Base-by-base conservation (phyloP, 2,888 invertebrate genomes). In the Gymnoscelis rufifasciata region DNA sequence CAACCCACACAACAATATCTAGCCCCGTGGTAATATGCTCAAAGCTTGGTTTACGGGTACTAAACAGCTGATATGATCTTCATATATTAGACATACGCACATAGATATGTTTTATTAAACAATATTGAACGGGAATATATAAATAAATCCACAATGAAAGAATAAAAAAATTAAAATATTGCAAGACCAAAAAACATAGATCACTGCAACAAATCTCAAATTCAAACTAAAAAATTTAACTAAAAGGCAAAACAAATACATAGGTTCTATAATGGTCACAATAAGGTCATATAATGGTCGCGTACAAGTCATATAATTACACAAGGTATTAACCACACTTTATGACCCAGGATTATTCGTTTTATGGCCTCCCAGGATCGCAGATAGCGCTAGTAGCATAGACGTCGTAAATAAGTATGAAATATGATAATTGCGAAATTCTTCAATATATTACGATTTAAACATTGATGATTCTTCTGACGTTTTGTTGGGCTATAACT, bases 401-500 rank as follows among this genome's bases (percentile, higher is more conserved):
- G 87, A 78, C 80, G 71, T 87, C 88, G 86, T 88, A 88, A 88
- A 88, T 80, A 83, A 74, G 74, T 80, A 82, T 87, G 87, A 88
- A 87, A 83, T 88, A 88, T 88, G 87, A 87, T 88, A 87, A 88
- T 88, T 88, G 86, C 86, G 68, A 86, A 87, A 87, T 86, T 87
- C 87, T 87, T 80, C 80, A 83, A 86, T 87, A 87, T 86, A 87
- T 87, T 84, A 83, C 83, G 82, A 84, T 86, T 86, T 83, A 77
- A 84, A 78, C 83, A 86, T 86, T 86, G 86, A 87, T 81, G 87
- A 86, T 83, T 78, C 81, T 71, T 62, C 71, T 76, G 87, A 82
- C 83, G 84, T 83, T 86, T 86, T 86, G 87, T 86, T 69, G 75
- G 79, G 72, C 77, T 72, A 79, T 88, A 88, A 88, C 82, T 78